Evolutionary conservation across 2,888 invertebrate genomes (phyloP).

Genomic region (Sphaeridia pumilis): DNA sequence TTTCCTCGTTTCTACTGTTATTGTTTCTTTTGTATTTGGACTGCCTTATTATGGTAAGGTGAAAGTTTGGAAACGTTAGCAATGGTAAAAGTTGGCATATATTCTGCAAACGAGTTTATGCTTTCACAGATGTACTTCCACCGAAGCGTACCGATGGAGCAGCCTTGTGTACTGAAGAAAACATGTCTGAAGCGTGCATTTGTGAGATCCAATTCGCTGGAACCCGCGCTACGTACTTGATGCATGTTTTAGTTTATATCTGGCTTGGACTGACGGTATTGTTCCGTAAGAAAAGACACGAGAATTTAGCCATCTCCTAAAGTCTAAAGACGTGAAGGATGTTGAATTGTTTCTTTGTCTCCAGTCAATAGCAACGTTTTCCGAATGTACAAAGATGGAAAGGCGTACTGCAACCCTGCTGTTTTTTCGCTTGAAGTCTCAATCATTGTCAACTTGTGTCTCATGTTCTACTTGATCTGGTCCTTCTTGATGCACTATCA

Average conservation of each 20-base stretch:
- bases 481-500: slow-evolving; percentile 10
- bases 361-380: slow-evolving; percentile 13
- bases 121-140: too few species aligned
- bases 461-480: slow-evolving; percentile 10
- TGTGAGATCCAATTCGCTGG: neutral
- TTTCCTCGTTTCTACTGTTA: slow-evolving; percentile 5
- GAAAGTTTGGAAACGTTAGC: too few species aligned
- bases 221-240: neutral
- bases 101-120: too few species aligned
- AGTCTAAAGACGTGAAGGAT: neutral
- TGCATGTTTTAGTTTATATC: too few species aligned
- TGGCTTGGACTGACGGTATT: too few species aligned
- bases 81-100: too few species aligned
- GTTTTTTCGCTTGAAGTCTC: slow-evolving; percentile 4
- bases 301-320: neutral
- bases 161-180: too few species aligned
- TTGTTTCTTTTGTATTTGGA: slow-evolving; percentile 1
- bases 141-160: too few species aligned
- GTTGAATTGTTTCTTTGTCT: too few species aligned
- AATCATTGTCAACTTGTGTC: neutral
- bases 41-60: slow-evolving; percentile 11
- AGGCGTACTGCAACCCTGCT: slow-evolving; percentile 9
- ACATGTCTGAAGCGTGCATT: neutral
- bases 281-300: too few species aligned
- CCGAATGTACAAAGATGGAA: slow-evolving; percentile 12